These are phyloP conservation scores for Sturmia bella DNA, from an alignment of 2,888 invertebrate genomes.

Conservation along the genomic window DNA sequence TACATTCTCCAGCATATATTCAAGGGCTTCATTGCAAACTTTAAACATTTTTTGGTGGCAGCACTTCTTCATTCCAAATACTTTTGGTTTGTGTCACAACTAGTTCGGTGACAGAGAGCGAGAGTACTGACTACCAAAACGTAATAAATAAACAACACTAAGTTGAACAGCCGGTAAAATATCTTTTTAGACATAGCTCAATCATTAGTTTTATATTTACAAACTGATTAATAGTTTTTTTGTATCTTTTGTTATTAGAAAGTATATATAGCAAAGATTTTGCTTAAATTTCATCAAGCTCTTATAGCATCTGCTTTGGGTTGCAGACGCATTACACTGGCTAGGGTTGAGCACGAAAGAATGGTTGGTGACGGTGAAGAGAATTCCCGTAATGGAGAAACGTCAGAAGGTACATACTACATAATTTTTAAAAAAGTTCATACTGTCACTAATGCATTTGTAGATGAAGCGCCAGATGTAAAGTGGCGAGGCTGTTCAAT, in stretches of 20 bases:
- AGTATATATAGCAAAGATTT: constrained; percentile 65
- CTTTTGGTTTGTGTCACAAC: not conserved
- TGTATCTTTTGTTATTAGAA: not conserved
- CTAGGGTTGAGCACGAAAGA: constrained; percentile 64
- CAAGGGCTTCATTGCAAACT: too few species aligned
- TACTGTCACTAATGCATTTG: not conserved
- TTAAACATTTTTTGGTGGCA: too few species aligned
- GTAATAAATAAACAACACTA: constrained; percentile 50
- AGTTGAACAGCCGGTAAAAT: constrained; percentile 61
- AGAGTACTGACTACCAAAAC: constrained; percentile 28
- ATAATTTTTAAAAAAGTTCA: not conserved
- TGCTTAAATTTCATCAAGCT: constrained; percentile 70
- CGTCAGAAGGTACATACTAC: constrained; percentile 35
- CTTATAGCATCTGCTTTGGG: constrained; percentile 69
- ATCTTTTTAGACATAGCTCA: constrained; percentile 37
- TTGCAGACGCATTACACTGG: constrained; percentile 70
- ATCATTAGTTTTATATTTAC: constrained; percentile 7
- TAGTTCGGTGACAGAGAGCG: not conserved
- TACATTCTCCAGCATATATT: too few species aligned
- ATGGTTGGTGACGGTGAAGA: constrained; percentile 68
- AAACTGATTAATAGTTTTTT: constrained; percentile 6
- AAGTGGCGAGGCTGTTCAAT: constrained; percentile 80
- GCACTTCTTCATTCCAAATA: not conserved
- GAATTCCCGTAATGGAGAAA: constrained; percentile 60
- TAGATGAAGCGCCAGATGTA: constrained; percentile 60